These are phyloP conservation scores for Valencia hispanica DNA, from an alignment of 2,797 vertebrate species.

Conservation along the genomic window DNA sequence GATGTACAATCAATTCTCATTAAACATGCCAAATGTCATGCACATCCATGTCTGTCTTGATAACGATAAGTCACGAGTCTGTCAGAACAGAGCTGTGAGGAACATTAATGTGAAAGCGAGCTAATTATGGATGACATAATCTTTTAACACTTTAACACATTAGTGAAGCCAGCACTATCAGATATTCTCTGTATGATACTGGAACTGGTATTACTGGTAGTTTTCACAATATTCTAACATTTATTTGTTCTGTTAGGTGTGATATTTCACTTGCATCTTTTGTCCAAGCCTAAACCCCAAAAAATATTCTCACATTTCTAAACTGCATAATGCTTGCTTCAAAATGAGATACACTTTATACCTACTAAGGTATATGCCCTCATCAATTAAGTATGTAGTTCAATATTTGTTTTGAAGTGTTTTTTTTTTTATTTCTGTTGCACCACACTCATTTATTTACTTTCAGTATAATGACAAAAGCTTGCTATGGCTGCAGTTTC, in stretches of 20 bases:
- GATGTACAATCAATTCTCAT: background rate
- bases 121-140: slow-evolving; percentile 1
- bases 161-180: background rate
- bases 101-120: background rate
- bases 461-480: background rate
- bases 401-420: background rate
- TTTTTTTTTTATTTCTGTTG: background rate
- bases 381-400: background rate
- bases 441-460: background rate
- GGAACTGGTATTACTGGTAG: background rate
- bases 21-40: background rate
- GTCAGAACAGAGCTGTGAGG: background rate
- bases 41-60: background rate
- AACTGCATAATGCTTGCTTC: background rate
- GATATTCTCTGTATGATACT: background rate
- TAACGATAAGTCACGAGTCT: background rate
- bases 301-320: background rate
- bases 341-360: background rate
- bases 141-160: slow-evolving; percentile 5
- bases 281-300: background rate
- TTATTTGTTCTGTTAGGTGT: background rate
- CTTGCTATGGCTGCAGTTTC: background rate
- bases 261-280: background rate
- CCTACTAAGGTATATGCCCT: background rate
- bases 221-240: background rate